Percentiles rank a stretch among this genome's conserved stretches.
Evolutionary conservation across 23 tunicate genomes (phyloP).

Genomic region (Trididemnum nubilum): DNA sequence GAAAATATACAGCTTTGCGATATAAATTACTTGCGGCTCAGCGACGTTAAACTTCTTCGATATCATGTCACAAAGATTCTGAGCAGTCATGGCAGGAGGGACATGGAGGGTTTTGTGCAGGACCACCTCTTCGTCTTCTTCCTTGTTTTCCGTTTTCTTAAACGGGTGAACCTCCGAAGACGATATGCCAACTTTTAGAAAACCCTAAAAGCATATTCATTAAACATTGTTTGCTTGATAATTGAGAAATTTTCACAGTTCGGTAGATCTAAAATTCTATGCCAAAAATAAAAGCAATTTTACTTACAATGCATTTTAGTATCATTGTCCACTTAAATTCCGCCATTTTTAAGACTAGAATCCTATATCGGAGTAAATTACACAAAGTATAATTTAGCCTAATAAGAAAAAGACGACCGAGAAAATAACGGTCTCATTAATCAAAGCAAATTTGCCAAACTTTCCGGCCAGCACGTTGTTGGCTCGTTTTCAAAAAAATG

Average conservation of each 20-base stretch:
- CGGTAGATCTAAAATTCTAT: neutral
- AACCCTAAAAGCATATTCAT: conserved; percentile 60
- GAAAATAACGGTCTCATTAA: too few relatives aligned
- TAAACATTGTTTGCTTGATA: too few relatives aligned
- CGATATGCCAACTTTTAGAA: conserved; percentile 88
- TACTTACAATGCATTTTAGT: too few relatives aligned
- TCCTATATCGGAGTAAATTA: too few relatives aligned
- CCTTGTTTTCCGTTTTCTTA: conserved; percentile 10
- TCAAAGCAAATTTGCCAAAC: too few relatives aligned
- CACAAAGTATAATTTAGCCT: too few relatives aligned
- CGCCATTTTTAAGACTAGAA: too few relatives aligned
- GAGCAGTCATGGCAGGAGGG: conserved; percentile 88
- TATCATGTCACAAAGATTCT: conserved; percentile 83
- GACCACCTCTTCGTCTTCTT: conserved; percentile 20
- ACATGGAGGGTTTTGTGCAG: conserved; percentile 91
- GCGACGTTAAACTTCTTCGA: conserved; percentile 72
- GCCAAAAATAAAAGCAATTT: neutral
- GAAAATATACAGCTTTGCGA: too few relatives aligned
- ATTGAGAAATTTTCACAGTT: neutral
- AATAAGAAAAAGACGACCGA: too few relatives aligned
- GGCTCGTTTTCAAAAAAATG: too few relatives aligned
- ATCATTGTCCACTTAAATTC: too few relatives aligned
- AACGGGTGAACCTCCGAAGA: conserved; percentile 19
- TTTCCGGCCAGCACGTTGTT: too few relatives aligned
- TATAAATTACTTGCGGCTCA: conserved; percentile 17